These are phyloP conservation scores for Lutraria rhynchaena DNA, from an alignment of 1,140 invertebrate species.

Conservation along the genomic window DNA sequence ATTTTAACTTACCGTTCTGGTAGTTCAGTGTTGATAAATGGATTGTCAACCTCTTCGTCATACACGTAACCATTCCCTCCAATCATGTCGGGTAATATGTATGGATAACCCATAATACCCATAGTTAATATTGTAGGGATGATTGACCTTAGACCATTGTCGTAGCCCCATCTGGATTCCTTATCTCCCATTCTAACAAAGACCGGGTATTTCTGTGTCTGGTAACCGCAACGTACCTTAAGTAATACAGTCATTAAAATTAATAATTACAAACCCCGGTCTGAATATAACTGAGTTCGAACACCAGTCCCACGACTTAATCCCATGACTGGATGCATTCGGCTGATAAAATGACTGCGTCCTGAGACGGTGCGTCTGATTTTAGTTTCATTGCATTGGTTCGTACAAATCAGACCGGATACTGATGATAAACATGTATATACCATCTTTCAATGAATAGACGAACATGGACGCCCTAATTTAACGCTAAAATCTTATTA, in stretches of 20 bases:
- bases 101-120: constrained; percentile 92
- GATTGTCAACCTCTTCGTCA: constrained; percentile 15
- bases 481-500: too few relatives aligned
- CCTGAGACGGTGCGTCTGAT: too few relatives aligned
- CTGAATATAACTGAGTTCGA: too few relatives aligned
- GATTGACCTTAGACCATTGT: constrained; percentile 87
- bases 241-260: background rate
- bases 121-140: constrained; percentile 92
- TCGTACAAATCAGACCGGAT: too few relatives aligned
- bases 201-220: constrained; percentile 83
- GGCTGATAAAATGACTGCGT: too few relatives aligned
- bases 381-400: too few relatives aligned
- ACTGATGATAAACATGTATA: too few relatives aligned
- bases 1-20: constrained; percentile 21
- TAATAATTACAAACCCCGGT: too few relatives aligned
- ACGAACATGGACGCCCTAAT: too few relatives aligned
- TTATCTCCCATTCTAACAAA: constrained; percentile 95
- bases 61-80: constrained; percentile 90
- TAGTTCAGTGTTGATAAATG: constrained; percentile 22
- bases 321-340: too few relatives aligned
- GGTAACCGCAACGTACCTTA: constrained; percentile 17
- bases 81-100: constrained; percentile 95
- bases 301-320: too few relatives aligned
- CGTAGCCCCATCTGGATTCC: constrained; percentile 89
- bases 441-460: too few relatives aligned